Percentiles rank a stretch among this genome's conserved stretches.
These are phyloP conservation scores for Diplodus puntazzo DNA, from an alignment of 2,797 vertebrate species.

Conservation along the genomic window DNA sequence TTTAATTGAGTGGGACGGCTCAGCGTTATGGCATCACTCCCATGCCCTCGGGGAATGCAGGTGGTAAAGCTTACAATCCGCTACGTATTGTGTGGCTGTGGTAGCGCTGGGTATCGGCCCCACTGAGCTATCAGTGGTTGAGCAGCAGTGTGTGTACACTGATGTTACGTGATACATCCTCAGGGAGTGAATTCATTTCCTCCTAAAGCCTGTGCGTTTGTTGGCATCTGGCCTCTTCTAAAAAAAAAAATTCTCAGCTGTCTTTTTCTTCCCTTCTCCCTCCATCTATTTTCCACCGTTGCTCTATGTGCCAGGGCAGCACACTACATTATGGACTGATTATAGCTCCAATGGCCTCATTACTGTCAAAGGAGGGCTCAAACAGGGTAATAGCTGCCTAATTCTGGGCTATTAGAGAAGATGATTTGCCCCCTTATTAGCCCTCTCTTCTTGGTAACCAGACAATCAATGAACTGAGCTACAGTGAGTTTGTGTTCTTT, in stretches of 20 bases:
- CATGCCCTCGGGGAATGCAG: conserved; percentile 44
- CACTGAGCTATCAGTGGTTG: conserved; percentile 40
- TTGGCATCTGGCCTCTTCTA: conserved; percentile 58
- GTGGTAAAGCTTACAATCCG: conserved; percentile 39
- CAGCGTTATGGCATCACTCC: conserved; percentile 32
- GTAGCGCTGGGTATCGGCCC: conserved; percentile 21
- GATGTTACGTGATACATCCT: conserved; percentile 66
- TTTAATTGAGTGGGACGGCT: conserved; percentile 45
- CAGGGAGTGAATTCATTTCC: conserved; percentile 70
- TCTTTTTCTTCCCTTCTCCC: conserved; percentile 50
- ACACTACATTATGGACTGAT: conserved; percentile 60
- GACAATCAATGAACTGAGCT: conserved; percentile 47
- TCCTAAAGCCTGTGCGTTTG: conserved; percentile 53
- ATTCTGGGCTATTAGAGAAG: conserved; percentile 65
- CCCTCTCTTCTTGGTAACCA: conserved; percentile 44
- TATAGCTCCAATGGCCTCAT: conserved; percentile 67
- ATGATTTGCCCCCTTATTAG: conserved; percentile 66
- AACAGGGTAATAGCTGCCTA: conserved; percentile 66
- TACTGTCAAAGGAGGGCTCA: conserved; percentile 65
- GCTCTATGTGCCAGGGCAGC: conserved; percentile 54
- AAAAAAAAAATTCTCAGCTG: conserved; percentile 62
- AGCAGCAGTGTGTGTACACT: conserved; percentile 50
- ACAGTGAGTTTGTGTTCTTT: conserved; percentile 12
- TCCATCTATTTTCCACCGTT: conserved; percentile 48
- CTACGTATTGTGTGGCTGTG: conserved; percentile 31